These are phyloP conservation scores for Zeuzera pyrina DNA, from an alignment of 2,888 invertebrate species.

Conservation along the genomic window DNA sequence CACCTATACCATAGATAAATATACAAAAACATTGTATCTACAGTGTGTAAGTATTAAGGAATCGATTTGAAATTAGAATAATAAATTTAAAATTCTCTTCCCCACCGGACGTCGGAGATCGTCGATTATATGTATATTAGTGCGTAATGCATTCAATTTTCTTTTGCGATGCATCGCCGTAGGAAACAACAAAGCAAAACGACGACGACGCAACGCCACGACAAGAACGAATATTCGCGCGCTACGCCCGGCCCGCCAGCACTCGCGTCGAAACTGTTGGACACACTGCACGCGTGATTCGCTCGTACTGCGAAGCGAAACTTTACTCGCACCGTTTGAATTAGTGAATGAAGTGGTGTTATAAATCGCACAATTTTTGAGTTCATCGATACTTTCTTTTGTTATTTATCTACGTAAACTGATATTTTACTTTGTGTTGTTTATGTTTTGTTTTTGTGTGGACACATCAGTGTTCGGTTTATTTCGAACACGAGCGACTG, in stretches of 20 bases:
- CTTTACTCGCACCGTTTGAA: conserved; percentile 50
- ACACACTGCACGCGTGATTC: conserved; percentile 38
- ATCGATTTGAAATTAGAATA: too few relatives aligned
- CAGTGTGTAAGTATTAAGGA: too few relatives aligned
- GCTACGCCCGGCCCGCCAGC: conserved; percentile 29
- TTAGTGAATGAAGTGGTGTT: conserved; percentile 56
- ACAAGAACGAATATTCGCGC: conserved; percentile 1
- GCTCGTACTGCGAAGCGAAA: conserved; percentile 36
- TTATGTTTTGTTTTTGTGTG: conserved; percentile 54
- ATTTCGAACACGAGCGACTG: conserved; percentile 54
- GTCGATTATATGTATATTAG: conserved; percentile 45
- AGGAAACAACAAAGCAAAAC: conserved; percentile 27
- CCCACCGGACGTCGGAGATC: conserved; percentile 40
- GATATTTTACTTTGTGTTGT: conserved; percentile 57
- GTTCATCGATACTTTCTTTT: conserved; percentile 36
- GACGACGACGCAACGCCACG: conserved; percentile 10
- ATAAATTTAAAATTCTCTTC: conserved; percentile 4
- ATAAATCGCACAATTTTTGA: conserved; percentile 34
- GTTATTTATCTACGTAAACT: conserved; percentile 25
- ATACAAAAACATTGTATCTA: too few relatives aligned
- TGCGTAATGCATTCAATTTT: conserved; percentile 36
- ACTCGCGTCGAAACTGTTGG: conserved; percentile 51
- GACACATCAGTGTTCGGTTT: conserved; percentile 59
- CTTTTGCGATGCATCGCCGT: conserved; percentile 32
- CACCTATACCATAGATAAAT: too few relatives aligned